Percentiles rank a stretch among this genome's conserved stretches.
phyloP scores from a whole-genome alignment of 2,888 invertebrate species.

The Synanthedon myopaeformis region DNA sequence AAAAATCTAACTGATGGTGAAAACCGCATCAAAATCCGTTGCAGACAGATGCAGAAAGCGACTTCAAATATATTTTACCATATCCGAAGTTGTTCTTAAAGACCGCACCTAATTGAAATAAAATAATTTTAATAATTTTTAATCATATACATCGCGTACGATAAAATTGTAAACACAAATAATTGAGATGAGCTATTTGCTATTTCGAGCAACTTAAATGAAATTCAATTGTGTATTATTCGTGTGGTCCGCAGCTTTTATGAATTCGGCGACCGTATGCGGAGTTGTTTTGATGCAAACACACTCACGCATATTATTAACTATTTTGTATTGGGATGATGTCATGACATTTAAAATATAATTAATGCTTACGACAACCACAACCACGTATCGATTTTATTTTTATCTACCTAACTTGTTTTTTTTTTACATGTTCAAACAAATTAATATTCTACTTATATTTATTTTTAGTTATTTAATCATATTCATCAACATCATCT shows the following conservation, averaged over 20 bases:
- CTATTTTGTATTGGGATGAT: slow-evolving; percentile 21
- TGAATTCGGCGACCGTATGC: slow-evolving; percentile 3
- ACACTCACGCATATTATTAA: slow-evolving; percentile 2
- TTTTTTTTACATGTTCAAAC: no score
- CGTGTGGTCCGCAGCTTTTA: not conserved
- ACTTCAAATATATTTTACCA: no score
- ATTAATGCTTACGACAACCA: slow-evolving; percentile 12
- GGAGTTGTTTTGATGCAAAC: slow-evolving; percentile 7
- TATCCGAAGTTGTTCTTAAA: no score
- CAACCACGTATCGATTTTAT: slow-evolving; percentile 12
- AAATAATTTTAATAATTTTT: no score
- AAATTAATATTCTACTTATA: no score
- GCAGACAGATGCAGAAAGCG: no score
- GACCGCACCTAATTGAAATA: no score
- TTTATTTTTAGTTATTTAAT: no score
- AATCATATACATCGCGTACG: not conserved
- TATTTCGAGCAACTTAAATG: not conserved
- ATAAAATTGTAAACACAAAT: not conserved
- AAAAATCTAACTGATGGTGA: no score
- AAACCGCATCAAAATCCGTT: no score
- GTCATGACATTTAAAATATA: slow-evolving; percentile 34
- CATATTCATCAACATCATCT: no score
- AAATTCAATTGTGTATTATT: not conserved
- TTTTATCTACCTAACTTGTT: no score
- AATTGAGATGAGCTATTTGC: not conserved